Conservation (phyloP, 2,113 vertebrate genomes). For the Thamnaconus septentrionalis region DNA sequence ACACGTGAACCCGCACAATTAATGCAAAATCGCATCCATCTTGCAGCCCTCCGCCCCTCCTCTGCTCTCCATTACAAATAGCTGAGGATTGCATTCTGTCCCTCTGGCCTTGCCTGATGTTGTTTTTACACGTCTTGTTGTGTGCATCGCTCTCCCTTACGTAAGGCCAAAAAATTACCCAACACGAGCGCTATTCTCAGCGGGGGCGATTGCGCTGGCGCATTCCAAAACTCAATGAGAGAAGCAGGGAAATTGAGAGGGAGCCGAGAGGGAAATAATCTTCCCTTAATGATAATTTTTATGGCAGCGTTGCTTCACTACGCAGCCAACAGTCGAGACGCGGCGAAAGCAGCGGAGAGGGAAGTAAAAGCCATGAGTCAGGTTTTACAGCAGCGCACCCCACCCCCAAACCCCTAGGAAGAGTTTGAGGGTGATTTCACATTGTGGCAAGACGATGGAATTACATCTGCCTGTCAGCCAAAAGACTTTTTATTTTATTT, state of each 20-base stretch:
- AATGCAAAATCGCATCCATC: conserved; percentile 72
- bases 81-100: conserved; percentile 69
- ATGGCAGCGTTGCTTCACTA: conserved; percentile 51
- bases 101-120: conserved; percentile 66
- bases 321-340: conserved; percentile 22
- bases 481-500: too few species aligned
- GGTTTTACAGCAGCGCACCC: conserved; percentile 1
- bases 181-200: conserved; percentile 56
- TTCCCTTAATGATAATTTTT: conserved; percentile 62
- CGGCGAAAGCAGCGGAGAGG: conserved; percentile 9
- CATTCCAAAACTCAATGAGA: conserved; percentile 61
- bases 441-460: too few species aligned
- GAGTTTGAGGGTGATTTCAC: too few species aligned
- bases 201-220: conserved; percentile 53
- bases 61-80: conserved; percentile 69
- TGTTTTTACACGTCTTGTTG: conserved; percentile 72
- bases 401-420: too few species aligned
- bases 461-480: too few species aligned
- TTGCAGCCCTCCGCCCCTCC: conserved; percentile 49
- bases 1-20: conserved; percentile 64
- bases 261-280: conserved; percentile 52
- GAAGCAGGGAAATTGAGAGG: conserved; percentile 39
- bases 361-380: conserved; percentile 50
- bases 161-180: conserved; percentile 68
- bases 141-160: conserved; percentile 67